Conservation (phyloP, 2,797 vertebrate species). For the Taenioides sp. region DNA sequence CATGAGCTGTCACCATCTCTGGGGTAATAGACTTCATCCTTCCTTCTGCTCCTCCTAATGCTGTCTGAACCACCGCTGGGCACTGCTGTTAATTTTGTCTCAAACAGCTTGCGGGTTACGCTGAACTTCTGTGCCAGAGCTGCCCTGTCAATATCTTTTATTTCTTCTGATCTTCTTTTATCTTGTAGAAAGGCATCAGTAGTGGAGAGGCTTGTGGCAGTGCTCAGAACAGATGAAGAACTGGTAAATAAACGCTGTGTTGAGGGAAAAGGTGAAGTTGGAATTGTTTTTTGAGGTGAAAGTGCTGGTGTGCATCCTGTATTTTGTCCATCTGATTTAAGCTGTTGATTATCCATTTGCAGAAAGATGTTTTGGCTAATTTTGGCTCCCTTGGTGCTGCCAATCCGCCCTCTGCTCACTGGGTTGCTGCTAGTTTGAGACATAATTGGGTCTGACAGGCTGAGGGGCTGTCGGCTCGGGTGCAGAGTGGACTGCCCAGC, state of each 20-base stretch:
- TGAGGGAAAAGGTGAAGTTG: constrained; percentile 42
- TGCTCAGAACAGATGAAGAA: constrained; percentile 72
- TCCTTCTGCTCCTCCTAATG: constrained; percentile 36
- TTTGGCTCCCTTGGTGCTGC: constrained; percentile 83
- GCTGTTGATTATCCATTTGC: constrained; percentile 86
- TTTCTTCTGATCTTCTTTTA: constrained; percentile 77
- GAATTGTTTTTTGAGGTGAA: constrained; percentile 34
- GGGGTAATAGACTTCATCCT: constrained; percentile 33
- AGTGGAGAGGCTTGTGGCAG: constrained; percentile 61
- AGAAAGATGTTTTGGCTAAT: constrained; percentile 90
- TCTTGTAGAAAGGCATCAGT: constrained; percentile 63
- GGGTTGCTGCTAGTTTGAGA: constrained; percentile 54
- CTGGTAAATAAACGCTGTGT: constrained; percentile 51
- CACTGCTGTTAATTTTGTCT: constrained; percentile 78
- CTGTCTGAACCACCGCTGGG: constrained; percentile 34
- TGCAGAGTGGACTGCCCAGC: constrained; percentile 18
- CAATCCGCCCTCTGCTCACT: constrained; percentile 70
- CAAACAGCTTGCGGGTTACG: constrained; percentile 87
- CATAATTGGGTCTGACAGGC: constrained; percentile 57
- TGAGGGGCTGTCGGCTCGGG: constrained; percentile 38
- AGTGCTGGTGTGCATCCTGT: constrained; percentile 30
- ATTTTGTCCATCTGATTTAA: constrained; percentile 56
- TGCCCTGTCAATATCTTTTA: constrained; percentile 80
- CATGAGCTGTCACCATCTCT: constrained; percentile 14
- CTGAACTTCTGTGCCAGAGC: constrained; percentile 91